Base-by-base conservation (phyloP, 2,888 invertebrate genomes). In the Xestia ashworthii region DNA sequence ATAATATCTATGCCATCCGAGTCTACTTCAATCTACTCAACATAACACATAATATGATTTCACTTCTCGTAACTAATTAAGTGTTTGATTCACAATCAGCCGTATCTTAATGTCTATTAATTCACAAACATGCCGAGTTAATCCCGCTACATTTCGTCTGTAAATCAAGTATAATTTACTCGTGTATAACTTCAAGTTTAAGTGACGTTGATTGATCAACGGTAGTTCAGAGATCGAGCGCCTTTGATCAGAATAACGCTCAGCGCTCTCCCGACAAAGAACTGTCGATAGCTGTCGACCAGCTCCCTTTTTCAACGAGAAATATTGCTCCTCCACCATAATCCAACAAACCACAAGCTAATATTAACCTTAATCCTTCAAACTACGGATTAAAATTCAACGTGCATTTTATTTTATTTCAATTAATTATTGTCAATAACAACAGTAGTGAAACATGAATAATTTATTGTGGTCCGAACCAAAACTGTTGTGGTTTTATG, bases 171-270 rank as follows among this genome's bases (percentile, higher is more conserved):
- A 50, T 81, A 79, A 79, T 81, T 76, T 48, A 81, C 76, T 83
- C 25, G 70, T 82, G 79, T 79, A 73, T 74, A 79, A 78, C 74
- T 86, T 81, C 76, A 83, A 82, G 85, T 79, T 75, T 82, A 89
- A 89, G 86, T 87, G 89, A 86, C 82, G 76, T 87, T 89, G 82
- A 89, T 86, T 77, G 82, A 89, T 87, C 77, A 80, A 76, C 74
- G 66, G 68, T 76, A 73, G 82, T 88, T 80, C 80, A 78, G 60
- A 74, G 73, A 87, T 81, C 71, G 78, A 78, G 62, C 64, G 74
- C 79, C 80, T 88, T 89, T 87, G 89, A 87, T 88, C 84, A 66
- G 44, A 87, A 78, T 83, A 78, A 48, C 80, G 53, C 76, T 60
- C 53, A 48, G 73, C 79, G 78, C 75, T 82, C 80, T 80, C 74